These are phyloP conservation scores for Acromyrmex echinatior DNA, from an alignment of 1,140 invertebrate species.

Conservation along the genomic window DNA sequence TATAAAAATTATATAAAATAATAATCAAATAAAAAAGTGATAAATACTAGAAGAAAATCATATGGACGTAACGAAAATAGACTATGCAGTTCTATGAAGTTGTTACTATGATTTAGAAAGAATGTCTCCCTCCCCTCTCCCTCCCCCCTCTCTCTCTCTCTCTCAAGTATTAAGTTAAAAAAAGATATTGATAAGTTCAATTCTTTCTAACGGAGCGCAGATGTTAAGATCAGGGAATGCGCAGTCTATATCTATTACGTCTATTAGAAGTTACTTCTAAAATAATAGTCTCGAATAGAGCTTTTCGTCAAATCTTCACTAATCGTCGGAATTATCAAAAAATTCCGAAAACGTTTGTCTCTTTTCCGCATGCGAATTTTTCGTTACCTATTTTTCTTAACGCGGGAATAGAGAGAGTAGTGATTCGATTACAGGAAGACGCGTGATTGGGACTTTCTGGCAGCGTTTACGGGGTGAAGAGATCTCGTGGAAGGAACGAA, in stretches of 20 bases:
- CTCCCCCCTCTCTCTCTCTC: too few relatives aligned
- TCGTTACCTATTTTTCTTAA: conserved; percentile 47
- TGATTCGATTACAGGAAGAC: conserved; percentile 53
- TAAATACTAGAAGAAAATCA: not conserved
- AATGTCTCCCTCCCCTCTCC: too few relatives aligned
- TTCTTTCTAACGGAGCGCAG: too few relatives aligned
- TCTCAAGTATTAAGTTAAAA: too few relatives aligned
- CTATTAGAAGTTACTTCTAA: not conserved
- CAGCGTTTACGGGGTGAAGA: conserved; percentile 64
- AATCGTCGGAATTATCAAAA: not conserved
- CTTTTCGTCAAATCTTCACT: not conserved
- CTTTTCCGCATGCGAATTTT: conserved; percentile 16
- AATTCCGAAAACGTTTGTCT: conserved; percentile 1
- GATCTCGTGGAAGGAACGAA: conserved; percentile 50
- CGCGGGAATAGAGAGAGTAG: conserved; percentile 6
- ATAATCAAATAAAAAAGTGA: not conserved
- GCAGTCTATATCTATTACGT: too few relatives aligned
- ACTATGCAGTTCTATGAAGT: too few relatives aligned
- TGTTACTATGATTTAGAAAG: too few relatives aligned
- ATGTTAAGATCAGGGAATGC: too few relatives aligned
- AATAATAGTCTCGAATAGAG: not conserved
- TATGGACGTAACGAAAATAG: too few relatives aligned
- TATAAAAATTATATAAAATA: too few relatives aligned
- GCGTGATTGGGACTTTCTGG: conserved; percentile 68
- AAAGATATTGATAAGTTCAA: too few relatives aligned